phyloP scores from a whole-genome alignment of 2,888 invertebrate genomes.

The Agapetus fuscipes region DNA sequence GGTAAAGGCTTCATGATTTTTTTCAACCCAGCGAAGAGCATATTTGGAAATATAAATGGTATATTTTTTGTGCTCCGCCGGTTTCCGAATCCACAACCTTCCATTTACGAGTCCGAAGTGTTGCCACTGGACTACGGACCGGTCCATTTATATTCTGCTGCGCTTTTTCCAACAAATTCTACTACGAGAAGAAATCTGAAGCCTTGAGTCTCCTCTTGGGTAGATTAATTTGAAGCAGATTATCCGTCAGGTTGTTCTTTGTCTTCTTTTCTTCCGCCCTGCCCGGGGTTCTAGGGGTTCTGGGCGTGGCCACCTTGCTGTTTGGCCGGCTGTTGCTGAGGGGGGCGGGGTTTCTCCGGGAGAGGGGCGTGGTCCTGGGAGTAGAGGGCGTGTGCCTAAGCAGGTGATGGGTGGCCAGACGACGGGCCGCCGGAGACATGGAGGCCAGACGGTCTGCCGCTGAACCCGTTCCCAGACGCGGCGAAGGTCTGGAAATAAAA shows the following conservation, averaged over 20 bases:
- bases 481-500: conserved; percentile 16
- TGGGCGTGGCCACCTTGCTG: conserved; percentile 26
- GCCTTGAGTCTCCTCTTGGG: conserved; percentile 68
- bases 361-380: conserved; percentile 21
- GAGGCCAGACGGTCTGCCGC: conserved; percentile 73
- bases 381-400: conserved; percentile 8
- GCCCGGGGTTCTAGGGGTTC: conserved; percentile 22
- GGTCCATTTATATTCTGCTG: no score
- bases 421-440: conserved; percentile 93
- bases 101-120: no score
- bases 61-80: no score
- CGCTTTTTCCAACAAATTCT: no score
- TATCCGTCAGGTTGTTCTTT: conserved; percentile 62
- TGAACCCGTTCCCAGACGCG: conserved; percentile 26
- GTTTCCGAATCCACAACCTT: no score
- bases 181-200: conserved; percentile 63
- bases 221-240: conserved; percentile 70
- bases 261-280: conserved; percentile 24
- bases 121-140: no score
- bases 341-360: conserved; percentile 25
- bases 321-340: conserved; percentile 17
- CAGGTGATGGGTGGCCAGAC: conserved; percentile 56
- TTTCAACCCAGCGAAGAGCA: no score
- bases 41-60: no score
- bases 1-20: no score